Percentiles rank a stretch among this genome's conserved stretches.
phyloP scores from a whole-genome alignment of 1,140 invertebrate species.

The Bombus turneri region DNA sequence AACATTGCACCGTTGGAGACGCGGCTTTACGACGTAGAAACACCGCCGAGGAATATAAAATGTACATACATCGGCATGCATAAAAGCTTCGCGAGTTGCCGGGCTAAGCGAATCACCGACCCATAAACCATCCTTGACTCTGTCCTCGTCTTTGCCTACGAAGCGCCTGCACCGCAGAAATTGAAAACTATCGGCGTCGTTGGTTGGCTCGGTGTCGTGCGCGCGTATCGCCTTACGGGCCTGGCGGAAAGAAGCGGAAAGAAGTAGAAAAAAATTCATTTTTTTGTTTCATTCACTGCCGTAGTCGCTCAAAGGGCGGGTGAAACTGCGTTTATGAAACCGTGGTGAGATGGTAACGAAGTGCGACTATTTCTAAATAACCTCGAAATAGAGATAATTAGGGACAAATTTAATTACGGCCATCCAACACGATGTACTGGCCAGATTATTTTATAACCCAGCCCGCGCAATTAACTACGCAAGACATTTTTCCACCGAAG shows the following conservation, averaged over 20 bases:
- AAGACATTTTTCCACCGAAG: not conserved
- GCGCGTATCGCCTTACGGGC: constrained; percentile 63
- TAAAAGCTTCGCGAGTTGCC: constrained; percentile 50
- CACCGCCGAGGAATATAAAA: constrained; percentile 38
- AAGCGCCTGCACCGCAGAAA: constrained; percentile 70
- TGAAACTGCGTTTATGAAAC: not conserved
- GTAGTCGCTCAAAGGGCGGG: not conserved
- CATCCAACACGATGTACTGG: not conserved
- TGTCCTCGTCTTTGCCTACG: constrained; percentile 62
- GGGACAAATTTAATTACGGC: constrained; percentile 3
- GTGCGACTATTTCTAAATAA: constrained; percentile 11
- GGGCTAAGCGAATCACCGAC: constrained; percentile 57
- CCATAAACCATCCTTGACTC: constrained; percentile 71
- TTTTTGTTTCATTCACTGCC: not conserved
- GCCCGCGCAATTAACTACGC: not conserved
- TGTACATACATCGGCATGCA: constrained; percentile 42
- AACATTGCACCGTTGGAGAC: not conserved
- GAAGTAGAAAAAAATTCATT: not conserved
- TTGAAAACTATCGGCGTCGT: constrained; percentile 71
- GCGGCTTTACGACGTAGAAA: not conserved
- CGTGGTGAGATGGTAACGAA: not conserved
- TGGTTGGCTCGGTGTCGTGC: constrained; percentile 16
- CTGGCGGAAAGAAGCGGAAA: not conserved
- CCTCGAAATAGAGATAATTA: constrained; percentile 37
- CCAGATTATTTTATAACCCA: constrained; percentile 2